phyloP scores from a whole-genome alignment of 2,113 vertebrate species.

The Cavia aperea region DNA sequence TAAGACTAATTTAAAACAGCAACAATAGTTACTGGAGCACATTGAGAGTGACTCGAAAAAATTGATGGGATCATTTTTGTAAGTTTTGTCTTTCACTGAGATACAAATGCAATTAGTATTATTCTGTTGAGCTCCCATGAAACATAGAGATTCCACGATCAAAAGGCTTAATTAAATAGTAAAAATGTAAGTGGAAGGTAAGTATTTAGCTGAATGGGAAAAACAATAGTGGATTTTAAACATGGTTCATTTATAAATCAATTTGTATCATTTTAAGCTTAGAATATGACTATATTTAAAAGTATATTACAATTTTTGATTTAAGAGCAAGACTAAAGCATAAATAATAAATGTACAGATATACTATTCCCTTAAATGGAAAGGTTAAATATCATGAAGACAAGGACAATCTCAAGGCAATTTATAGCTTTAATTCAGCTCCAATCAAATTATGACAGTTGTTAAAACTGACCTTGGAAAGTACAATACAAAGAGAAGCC shows the following conservation, averaged over 20 bases:
- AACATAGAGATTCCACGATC: constrained; percentile 1
- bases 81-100: constrained; percentile 20
- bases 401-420: not conserved
- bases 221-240: constrained; percentile 1
- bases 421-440: not conserved
- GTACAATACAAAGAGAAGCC: not conserved
- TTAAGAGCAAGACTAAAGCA: constrained; percentile 20
- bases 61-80: not conserved
- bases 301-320: not conserved
- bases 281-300: not conserved
- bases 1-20: constrained; percentile 16
- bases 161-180: not conserved
- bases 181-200: not conserved
- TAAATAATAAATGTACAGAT: not conserved
- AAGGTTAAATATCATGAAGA: not conserved
- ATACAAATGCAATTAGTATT: not conserved
- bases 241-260: not conserved
- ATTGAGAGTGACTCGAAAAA: constrained; percentile 30
- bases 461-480: constrained; percentile 18
- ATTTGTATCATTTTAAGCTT: constrained; percentile 11
- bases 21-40: not conserved
- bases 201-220: not conserved
- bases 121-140: not conserved
- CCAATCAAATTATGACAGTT: not conserved
- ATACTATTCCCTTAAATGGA: not conserved